Base-by-base conservation (phyloP, 2,113 vertebrate genomes). In the Hylia prasina region DNA sequence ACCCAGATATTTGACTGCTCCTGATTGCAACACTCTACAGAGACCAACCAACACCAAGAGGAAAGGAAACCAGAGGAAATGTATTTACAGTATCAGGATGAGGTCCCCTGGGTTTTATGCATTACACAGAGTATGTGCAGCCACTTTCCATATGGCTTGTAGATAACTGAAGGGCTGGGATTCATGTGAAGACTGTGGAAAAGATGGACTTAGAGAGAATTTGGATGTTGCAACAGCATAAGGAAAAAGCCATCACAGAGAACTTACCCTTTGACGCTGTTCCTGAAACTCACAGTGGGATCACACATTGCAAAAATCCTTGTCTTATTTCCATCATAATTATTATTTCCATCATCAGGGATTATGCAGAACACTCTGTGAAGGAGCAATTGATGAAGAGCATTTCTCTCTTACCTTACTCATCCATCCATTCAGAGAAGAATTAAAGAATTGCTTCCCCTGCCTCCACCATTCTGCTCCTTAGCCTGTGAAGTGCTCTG, bases 391-490 rank as follows among this genome's bases (percentile, higher is more conserved):
- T 63, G 70, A 81, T 27, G 37, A 87, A 90, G 25, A 75, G 19
- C 40, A 61, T 78, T 89, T 84, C 76, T 90, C 48, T 68, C 76
- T 64, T 56, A 86, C 75, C 20, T 69, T 90, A 45, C 44, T 89
- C 68, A 90, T 48, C 87, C 76, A 90, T 61, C 60, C 3, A 0
- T 80, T 89, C 14, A 72, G 60, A 89, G 56, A 13, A 87, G 69
- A 81, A 86, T 51, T 93, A 79, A 93, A 95, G 39, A 83, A 92
- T 20, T 88, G 64, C 71, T 81, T 81, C 57, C 35, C 31, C 44
- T 91, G 40, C 27, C 30, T 86, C 30, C 40, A 78, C 35, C 47
- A 40, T 3, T 6, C 56, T 87, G 56, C 76, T 90, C 56, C n/a
- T 51, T 56, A 81, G 47, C 48, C 93, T 33, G 16, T 51, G 35